Percentiles rank a stretch among this genome's conserved stretches.
Evolutionary conservation across 2,888 invertebrate species (phyloP).

Genomic region (Sarcophaga rosellei): DNA sequence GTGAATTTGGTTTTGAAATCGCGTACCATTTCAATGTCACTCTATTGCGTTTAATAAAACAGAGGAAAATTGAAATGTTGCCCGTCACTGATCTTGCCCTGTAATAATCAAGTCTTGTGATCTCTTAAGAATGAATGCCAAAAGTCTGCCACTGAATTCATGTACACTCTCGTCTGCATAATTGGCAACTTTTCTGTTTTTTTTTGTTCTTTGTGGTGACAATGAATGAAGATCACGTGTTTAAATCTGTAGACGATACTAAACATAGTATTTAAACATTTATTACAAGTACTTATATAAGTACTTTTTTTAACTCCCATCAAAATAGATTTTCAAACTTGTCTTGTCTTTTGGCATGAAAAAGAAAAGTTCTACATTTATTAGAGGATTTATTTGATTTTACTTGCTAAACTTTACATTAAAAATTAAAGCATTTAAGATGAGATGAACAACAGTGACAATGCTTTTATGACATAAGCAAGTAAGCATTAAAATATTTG

Average conservation of each 20-base stretch:
- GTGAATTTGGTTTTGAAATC: too few species aligned
- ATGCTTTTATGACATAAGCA: background rate
- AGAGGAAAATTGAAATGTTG: background rate
- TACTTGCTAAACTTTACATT: background rate
- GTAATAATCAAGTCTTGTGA: conserved; percentile 51
- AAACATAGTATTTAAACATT: background rate
- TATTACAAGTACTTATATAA: background rate
- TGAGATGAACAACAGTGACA: too few species aligned
- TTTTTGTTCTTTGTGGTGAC: background rate
- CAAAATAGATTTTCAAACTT: background rate
- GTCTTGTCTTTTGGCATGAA: background rate
- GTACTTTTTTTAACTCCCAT: background rate
- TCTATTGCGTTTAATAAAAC: too few species aligned
- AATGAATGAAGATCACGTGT: conserved; percentile 48
- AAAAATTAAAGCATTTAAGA: conserved; percentile 8
- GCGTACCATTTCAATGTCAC: too few species aligned
- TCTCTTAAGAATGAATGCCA: conserved; percentile 19
- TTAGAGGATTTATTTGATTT: background rate
- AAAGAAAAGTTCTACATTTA: conserved; percentile 17
- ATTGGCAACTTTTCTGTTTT: conserved; percentile 39
- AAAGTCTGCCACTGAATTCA: conserved; percentile 36
- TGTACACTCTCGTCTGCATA: conserved; percentile 43
- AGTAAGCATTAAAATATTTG: conserved; percentile 10
- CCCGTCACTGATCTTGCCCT: conserved; percentile 7
- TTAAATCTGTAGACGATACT: conserved; percentile 44